phyloP scores from a whole-genome alignment of 2,797 vertebrate genomes.

The Geotrypetes seraphini region DNA sequence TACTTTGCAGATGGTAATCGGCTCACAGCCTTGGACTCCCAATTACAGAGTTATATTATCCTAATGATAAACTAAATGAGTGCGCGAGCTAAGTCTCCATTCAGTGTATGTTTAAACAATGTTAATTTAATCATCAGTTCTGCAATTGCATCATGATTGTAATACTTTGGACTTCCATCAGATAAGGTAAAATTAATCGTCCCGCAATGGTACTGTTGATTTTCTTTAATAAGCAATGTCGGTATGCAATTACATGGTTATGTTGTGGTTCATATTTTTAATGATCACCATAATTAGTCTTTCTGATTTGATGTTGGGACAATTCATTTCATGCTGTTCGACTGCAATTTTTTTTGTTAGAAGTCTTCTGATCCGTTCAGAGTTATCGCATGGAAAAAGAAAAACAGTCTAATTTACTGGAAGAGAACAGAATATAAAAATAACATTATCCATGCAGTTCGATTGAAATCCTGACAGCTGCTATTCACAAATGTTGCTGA shows the following conservation, averaged over 20 bases:
- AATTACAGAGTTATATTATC: too few relatives aligned
- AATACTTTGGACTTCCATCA: constrained; percentile 18
- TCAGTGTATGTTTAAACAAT: too few relatives aligned
- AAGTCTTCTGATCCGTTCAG: constrained; percentile 13
- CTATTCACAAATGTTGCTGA: constrained; percentile 65
- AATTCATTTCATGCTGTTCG: constrained; percentile 12
- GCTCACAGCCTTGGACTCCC: too few relatives aligned
- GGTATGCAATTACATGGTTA: neutral
- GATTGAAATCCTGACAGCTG: constrained; percentile 56
- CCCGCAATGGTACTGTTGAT: neutral
- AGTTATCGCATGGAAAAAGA: constrained; percentile 9
- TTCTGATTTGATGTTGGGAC: constrained; percentile 21
- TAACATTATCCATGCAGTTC: constrained; percentile 43
- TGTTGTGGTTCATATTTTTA: constrained; percentile 7
- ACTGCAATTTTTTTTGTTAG: constrained; percentile 17
- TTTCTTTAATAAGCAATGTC: constrained; percentile 9
- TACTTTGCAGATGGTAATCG: too few relatives aligned
- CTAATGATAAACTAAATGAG: too few relatives aligned
- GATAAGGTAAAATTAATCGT: neutral
- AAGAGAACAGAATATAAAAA: constrained; percentile 47
- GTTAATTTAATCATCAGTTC: constrained; percentile 19
- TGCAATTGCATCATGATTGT: too few relatives aligned
- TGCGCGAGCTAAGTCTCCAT: too few relatives aligned
- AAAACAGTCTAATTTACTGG: constrained; percentile 36
- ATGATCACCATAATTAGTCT: constrained; percentile 19